Conservation (phyloP, 64 coral and sea anemone species). For the Montipora foliosa region DNA sequence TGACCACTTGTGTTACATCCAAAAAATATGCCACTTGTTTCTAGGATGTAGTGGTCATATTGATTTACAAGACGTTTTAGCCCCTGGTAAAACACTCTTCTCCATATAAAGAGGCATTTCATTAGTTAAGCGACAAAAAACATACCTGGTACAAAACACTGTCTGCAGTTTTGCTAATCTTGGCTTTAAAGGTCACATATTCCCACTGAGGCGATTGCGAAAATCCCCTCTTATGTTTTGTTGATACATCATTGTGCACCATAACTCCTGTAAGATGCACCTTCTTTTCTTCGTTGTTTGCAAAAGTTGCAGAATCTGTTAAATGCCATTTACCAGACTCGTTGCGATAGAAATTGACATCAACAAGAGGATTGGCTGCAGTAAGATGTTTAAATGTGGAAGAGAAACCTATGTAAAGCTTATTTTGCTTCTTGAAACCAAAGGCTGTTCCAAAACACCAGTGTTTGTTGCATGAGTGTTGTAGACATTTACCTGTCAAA, state of each 20-base stretch:
- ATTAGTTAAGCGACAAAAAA: neutral
- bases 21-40: no score
- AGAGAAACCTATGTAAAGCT: slow-evolving; percentile 3
- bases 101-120: no score
- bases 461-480: slow-evolving; percentile 6
- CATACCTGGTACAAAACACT: slow-evolving; percentile 15
- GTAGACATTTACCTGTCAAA: neutral
- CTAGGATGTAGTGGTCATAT: no score
- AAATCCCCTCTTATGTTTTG: neutral
- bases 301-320: slow-evolving; percentile 10
- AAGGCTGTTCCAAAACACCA: slow-evolving; percentile 24
- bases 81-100: no score
- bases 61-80: no score
- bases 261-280: neutral
- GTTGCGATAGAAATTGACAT: slow-evolving; percentile 46
- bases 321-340: slow-evolving; percentile 1
- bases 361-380: neutral
- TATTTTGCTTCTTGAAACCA: neutral
- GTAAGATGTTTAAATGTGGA: slow-evolving; percentile 16
- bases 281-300: neutral
- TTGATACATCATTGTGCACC: neutral
- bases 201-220: slow-evolving; percentile 6
- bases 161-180: slow-evolving; percentile 10
- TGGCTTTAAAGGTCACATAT: slow-evolving; percentile 27
- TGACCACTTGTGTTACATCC: no score